Evolutionary conservation across 2,888 invertebrate species (phyloP).

Genomic region (Drosophila pseudotakahashii): DNA sequence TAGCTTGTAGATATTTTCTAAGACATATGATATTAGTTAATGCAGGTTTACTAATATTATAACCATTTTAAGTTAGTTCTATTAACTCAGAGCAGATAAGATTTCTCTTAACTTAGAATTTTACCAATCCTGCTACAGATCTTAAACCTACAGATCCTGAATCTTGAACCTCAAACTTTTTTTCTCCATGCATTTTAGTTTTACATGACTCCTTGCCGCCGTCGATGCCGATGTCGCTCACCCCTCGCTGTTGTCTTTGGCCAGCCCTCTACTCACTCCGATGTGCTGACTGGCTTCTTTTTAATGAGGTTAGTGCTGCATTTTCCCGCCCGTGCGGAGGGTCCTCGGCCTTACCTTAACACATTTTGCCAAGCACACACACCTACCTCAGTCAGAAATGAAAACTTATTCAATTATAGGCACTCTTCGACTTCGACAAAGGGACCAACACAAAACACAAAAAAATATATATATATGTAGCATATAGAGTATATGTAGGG

Average conservation of each 20-base stretch:
- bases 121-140: too few relatives aligned
- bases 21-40: too few relatives aligned
- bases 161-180: neutral
- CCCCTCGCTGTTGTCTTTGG: slow-evolving; percentile 38
- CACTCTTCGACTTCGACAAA: slow-evolving; percentile 65
- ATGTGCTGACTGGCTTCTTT: slow-evolving; percentile 46
- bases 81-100: too few relatives aligned
- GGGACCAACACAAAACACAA: slow-evolving; percentile 45
- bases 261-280: slow-evolving; percentile 5
- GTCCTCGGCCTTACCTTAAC: slow-evolving; percentile 57
- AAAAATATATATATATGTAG: slow-evolving; percentile 9
- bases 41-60: too few relatives aligned
- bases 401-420: slow-evolving; percentile 73
- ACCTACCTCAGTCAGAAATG: slow-evolving; percentile 50
- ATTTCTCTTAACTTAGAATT: too few relatives aligned
- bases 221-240: slow-evolving; percentile 37
- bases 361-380: slow-evolving; percentile 53
- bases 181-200: slow-evolving; percentile 17
- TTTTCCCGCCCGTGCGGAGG: slow-evolving; percentile 42
- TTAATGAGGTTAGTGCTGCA: slow-evolving; percentile 70
- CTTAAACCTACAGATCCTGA: too few relatives aligned
- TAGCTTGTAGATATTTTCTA: too few relatives aligned
- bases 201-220: slow-evolving; percentile 44
- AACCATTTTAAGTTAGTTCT: too few relatives aligned
- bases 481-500: slow-evolving; percentile 2